Base-by-base conservation (phyloP, 2,888 invertebrate genomes). In the Mesorhabditis belari region DNA sequence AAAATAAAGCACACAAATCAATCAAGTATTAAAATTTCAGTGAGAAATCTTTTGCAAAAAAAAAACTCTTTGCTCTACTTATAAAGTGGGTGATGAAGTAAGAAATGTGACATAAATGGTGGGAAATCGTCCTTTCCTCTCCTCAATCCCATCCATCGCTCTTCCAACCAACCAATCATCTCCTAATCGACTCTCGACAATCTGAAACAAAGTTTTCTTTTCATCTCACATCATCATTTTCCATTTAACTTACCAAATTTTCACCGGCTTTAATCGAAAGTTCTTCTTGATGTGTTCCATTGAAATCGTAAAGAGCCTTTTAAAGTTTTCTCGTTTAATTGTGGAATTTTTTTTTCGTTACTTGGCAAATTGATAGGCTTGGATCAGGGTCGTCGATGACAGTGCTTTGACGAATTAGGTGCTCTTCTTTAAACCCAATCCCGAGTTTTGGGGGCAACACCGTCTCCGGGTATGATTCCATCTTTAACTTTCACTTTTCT, bases 101-200 rank as follows among this genome's bases (percentile, higher is more conserved):
- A 35, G 44, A 60, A 71, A 65, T 5, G 68, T 62, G 21, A 73
- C 71, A 55, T 73, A 73, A 27, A 70, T 66, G 4, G 71, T 66
- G 4, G 73, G 73, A 57, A 73, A 73, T 60, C 73, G 51, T 9
- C 73, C 73, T 21, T 65, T 62, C 58, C 58, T 63, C 23, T 53
- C 49, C 5, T 50, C 49, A 49, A 29, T 23, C n/a, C n/a, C n/a
- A 27, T 55, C 55, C 12, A 65, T 61, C 17, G 65, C 58, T 23
- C 67, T 64, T 4, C 73, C 73, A 21, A 67, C 59, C 12, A 71
- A 65, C 73, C 73, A 73, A 50, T 73, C 73, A 17, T 63, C 64
- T 26, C 71, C 70, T 9, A 73, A 69, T n/a, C 64, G 58, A 55
- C 69, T 69, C 57, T 73, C 70, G 3, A 73, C 65, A 3, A 71